phyloP scores from a whole-genome alignment of 2,113 vertebrate genomes.

The Tauraco erythrolophus region DNA sequence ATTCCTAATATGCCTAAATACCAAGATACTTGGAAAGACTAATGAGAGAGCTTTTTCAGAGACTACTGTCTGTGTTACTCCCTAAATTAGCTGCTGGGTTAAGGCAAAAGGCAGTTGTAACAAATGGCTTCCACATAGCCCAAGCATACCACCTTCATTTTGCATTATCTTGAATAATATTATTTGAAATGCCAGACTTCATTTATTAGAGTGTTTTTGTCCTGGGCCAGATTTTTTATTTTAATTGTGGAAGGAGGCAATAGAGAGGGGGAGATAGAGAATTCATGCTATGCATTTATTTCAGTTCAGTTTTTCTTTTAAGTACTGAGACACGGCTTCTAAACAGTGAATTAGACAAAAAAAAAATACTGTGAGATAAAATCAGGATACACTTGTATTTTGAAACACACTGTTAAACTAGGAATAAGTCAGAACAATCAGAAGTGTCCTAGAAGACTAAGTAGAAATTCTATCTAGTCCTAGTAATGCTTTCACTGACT shows the following conservation, averaged over 20 bases:
- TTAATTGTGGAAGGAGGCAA: background rate
- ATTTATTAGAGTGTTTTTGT: background rate
- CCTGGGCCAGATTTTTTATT: background rate
- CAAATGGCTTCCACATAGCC: background rate
- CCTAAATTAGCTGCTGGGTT: background rate
- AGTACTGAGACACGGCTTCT: background rate
- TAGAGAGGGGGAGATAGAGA: background rate
- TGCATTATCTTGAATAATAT: background rate
- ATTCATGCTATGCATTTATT: background rate
- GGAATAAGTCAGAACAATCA: background rate
- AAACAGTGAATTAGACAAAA: background rate
- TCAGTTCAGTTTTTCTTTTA: background rate
- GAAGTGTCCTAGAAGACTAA: background rate
- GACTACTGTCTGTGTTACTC: background rate
- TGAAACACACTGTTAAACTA: background rate
- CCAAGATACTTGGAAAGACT: background rate
- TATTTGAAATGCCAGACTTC: background rate
- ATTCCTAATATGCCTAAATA: background rate
- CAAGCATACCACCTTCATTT: background rate
- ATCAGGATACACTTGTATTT: background rate
- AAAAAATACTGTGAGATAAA: background rate
- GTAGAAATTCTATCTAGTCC: background rate
- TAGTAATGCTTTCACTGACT: background rate
- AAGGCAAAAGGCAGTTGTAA: background rate
- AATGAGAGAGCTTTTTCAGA: background rate